These are phyloP conservation scores for Palaemon carinicauda DNA, from an alignment of 1,140 invertebrate genomes.

Conservation along the genomic window DNA sequence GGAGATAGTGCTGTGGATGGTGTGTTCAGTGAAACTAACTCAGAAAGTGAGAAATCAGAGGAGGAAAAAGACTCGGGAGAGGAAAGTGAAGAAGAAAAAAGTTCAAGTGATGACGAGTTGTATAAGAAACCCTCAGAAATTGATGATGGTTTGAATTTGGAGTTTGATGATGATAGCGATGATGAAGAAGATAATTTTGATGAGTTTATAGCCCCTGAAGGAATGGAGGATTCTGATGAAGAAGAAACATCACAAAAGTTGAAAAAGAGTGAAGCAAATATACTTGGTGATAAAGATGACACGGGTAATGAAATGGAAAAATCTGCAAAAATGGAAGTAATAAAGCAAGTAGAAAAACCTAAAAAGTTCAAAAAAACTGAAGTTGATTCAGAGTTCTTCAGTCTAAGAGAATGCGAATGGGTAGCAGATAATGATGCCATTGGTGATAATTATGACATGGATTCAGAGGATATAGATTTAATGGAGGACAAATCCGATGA, in stretches of 20 bases:
- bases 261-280: background rate
- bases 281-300: background rate
- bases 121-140: constrained; percentile 74
- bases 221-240: constrained; percentile 59
- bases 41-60: background rate
- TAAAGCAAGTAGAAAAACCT: constrained; percentile 63
- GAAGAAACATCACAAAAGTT: background rate
- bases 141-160: constrained; percentile 65
- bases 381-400: constrained; percentile 62
- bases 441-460: constrained; percentile 63
- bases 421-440: constrained; percentile 61
- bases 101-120: constrained; percentile 61
- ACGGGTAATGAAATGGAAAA: background rate
- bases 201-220: constrained; percentile 58
- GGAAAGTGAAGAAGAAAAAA: background rate
- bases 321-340: constrained; percentile 55
- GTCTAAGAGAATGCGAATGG: constrained; percentile 54
- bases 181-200: constrained; percentile 61
- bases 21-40: background rate
- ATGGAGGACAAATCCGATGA: constrained; percentile 62
- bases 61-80: constrained; percentile 1
- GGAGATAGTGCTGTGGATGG: constrained; percentile 61
- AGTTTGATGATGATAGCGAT: constrained; percentile 66
- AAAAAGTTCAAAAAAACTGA: constrained; percentile 63
- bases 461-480: constrained; percentile 68